phyloP scores from a whole-genome alignment of 2,113 vertebrate genomes.

The Smithornis capensis region DNA sequence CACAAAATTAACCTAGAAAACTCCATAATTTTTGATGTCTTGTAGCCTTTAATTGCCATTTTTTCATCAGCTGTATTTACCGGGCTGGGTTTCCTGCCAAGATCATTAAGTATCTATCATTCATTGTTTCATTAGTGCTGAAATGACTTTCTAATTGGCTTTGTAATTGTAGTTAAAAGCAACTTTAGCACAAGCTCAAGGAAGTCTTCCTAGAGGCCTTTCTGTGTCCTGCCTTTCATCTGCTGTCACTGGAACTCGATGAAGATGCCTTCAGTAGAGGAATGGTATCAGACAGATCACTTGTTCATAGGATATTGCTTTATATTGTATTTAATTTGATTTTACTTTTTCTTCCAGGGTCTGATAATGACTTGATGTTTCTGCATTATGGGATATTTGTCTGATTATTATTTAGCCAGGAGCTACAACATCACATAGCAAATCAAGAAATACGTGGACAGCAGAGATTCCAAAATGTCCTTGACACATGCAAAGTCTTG shows the following conservation, averaged over 20 bases:
- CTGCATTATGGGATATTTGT: not conserved
- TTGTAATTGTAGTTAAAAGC: constrained; percentile 61
- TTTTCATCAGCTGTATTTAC: constrained; percentile 34
- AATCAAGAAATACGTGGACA: not conserved
- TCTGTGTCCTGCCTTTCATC: constrained; percentile 9
- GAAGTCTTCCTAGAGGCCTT: constrained; percentile 12
- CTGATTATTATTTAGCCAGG: not conserved
- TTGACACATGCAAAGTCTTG: not conserved
- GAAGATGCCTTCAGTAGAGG: not conserved
- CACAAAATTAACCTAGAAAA: too few species aligned
- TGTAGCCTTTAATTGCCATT: not conserved
- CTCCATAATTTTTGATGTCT: not conserved
- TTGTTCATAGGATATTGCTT: not conserved
- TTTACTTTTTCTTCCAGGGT: not conserved
- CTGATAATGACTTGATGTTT: not conserved
- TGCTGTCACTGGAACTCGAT: constrained; percentile 14
- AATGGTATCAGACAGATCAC: not conserved
- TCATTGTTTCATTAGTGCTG: constrained; percentile 47
- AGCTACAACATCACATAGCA: not conserved
- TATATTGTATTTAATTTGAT: not conserved
- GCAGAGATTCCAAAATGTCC: not conserved
- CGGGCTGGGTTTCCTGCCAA: constrained; percentile 10
- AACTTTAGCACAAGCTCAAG: constrained; percentile 35
- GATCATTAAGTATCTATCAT: constrained; percentile 42
- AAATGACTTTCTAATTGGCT: constrained; percentile 67